Evolutionary conservation across 2,797 vertebrate genomes (phyloP).

Genomic region (Petrocephalus schoutedeni): DNA sequence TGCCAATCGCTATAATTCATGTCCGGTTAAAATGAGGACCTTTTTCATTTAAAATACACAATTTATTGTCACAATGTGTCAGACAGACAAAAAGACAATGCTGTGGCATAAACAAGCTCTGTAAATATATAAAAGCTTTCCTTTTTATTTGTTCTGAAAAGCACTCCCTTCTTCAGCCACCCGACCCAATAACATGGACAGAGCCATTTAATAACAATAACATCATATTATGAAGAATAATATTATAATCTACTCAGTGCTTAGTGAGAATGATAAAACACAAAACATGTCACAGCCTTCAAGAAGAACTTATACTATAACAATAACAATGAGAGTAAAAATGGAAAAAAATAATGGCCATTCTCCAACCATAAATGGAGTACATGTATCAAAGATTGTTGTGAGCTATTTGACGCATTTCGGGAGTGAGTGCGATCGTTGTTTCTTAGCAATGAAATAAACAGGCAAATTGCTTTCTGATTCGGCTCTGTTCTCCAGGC

Average conservation of each 20-base stretch:
- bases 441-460: slow-evolving; percentile 33
- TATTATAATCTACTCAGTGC: not conserved
- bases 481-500: slow-evolving; percentile 24
- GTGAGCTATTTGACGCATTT: not conserved
- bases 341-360: not conserved
- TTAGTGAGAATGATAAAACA: slow-evolving; percentile 22
- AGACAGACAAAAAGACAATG: not conserved
- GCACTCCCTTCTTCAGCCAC: not conserved
- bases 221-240: slow-evolving; percentile 10
- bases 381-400: not conserved
- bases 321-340: not conserved
- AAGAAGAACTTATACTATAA: not conserved
- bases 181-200: not conserved
- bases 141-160: not conserved
- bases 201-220: not conserved
- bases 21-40: not conserved
- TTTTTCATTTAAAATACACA: not conserved
- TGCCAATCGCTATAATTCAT: not conserved
- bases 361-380: not conserved
- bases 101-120: not conserved
- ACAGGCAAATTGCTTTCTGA: slow-evolving; percentile 17
- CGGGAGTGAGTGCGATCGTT: not conserved
- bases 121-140: not conserved
- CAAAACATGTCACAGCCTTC: slow-evolving; percentile 16
- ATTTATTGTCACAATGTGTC: not conserved